A percentile compares a stretch with the other conserved stretches of the same genome.
phyloP scores from a whole-genome alignment of 1,140 invertebrate genomes.

The Bilobella aurantiaca region DNA sequence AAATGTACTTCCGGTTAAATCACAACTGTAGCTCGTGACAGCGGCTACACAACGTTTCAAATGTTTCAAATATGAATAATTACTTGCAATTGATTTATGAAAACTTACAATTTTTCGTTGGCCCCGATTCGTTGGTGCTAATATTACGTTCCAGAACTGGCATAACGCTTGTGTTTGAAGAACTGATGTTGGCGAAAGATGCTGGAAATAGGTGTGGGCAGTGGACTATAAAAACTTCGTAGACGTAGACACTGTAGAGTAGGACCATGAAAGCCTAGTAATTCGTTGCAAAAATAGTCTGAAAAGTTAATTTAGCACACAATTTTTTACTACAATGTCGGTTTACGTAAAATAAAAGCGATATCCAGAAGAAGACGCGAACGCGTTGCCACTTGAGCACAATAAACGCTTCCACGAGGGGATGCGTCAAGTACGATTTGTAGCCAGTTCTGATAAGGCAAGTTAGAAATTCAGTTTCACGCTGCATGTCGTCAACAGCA shows the following conservation, averaged over 20 bases:
- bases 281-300: too few species aligned
- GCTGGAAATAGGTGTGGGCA: neutral
- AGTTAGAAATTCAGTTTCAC: slow-evolving; percentile 59
- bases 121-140: neutral
- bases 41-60: too few species aligned
- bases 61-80: too few species aligned
- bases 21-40: neutral
- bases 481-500: slow-evolving; percentile 29
- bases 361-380: slow-evolving; percentile 67
- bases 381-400: slow-evolving; percentile 69
- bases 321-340: too few species aligned
- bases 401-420: slow-evolving; percentile 65
- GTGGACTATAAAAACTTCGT: neutral
- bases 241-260: slow-evolving; percentile 12
- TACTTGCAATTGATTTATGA: too few species aligned
- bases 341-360: slow-evolving; percentile 58
- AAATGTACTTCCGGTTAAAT: neutral
- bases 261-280: slow-evolving; percentile 36
- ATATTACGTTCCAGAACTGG: too few species aligned
- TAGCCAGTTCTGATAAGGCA: slow-evolving; percentile 66
- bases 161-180: too few species aligned
- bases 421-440: slow-evolving; percentile 62
- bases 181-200: neutral
- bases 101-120: too few species aligned
- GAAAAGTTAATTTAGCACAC: too few species aligned